phyloP scores from a whole-genome alignment of 2,888 invertebrate genomes.

The Labia minor region DNA sequence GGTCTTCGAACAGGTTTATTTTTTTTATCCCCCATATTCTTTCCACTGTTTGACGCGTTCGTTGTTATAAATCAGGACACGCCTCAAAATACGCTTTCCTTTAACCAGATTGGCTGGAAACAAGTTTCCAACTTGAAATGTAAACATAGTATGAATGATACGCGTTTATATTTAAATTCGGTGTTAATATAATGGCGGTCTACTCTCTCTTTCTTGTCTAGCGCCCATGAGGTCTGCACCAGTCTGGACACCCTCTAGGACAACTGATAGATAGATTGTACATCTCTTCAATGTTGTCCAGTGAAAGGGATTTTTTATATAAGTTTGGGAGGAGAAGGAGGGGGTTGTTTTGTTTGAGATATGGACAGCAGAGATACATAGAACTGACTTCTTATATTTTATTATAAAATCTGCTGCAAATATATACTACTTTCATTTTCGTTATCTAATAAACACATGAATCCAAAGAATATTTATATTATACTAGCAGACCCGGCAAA shows the following conservation, averaged over 20 bases:
- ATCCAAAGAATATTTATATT: no score
- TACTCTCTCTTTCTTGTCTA: no score
- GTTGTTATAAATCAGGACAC: conserved; percentile 4
- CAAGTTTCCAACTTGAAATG: not conserved
- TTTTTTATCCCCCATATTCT: not conserved
- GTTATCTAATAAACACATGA: no score
- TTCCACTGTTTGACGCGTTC: not conserved
- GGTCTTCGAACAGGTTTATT: not conserved
- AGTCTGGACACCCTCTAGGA: not conserved
- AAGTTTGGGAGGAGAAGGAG: not conserved
- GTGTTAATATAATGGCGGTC: not conserved
- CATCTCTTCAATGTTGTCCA: not conserved
- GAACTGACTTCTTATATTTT: not conserved
- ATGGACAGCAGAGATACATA: not conserved
- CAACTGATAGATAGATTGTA: not conserved
- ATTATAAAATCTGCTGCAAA: no score
- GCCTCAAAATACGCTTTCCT: not conserved
- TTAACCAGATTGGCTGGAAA: not conserved
- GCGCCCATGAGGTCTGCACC: not conserved
- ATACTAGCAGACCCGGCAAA: no score
- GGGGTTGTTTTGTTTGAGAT: not conserved
- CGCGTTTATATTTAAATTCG: conserved; percentile 13
- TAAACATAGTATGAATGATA: not conserved
- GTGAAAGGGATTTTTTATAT: not conserved
- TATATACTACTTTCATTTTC: no score